These are phyloP conservation scores for Tiliacea aurago DNA, from an alignment of 2,888 invertebrate species.

Conservation along the genomic window DNA sequence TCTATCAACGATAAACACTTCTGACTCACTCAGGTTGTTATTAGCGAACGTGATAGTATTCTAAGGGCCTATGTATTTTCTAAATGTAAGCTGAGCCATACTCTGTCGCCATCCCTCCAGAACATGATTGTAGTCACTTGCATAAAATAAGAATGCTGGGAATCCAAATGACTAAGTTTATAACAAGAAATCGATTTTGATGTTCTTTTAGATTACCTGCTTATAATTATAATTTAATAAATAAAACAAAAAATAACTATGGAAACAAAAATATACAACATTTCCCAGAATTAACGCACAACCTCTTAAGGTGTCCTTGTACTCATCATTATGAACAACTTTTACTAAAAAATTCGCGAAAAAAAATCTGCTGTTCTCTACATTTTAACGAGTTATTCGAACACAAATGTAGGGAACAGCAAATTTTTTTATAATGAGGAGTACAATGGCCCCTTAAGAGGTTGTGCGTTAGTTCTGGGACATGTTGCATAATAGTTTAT, in stretches of 20 bases:
- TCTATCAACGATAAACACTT: constrained; percentile 65
- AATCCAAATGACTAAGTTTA: background rate
- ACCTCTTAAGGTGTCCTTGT: no score
- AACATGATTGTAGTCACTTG: background rate
- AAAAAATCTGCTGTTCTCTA: no score
- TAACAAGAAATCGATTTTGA: background rate
- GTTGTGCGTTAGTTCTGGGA: no score
- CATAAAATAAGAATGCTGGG: background rate
- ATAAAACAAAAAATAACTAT: no score
- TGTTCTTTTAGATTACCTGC: background rate
- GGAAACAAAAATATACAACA: background rate
- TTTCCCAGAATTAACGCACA: no score
- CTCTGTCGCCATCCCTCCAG: background rate
- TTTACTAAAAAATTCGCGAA: no score
- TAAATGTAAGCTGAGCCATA: constrained; percentile 13
- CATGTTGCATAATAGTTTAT: background rate
- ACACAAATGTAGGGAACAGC: no score
- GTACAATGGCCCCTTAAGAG: no score
- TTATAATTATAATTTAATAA: background rate
- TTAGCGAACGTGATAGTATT: constrained; percentile 69
- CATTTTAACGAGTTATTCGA: no score
- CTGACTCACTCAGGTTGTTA: constrained; percentile 65
- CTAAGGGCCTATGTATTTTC: constrained; percentile 84
- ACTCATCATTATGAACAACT: no score
- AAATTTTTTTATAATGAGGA: no score